phyloP scores from a whole-genome alignment of 1,140 invertebrate species.

The Anoplolepis gracilipes region DNA sequence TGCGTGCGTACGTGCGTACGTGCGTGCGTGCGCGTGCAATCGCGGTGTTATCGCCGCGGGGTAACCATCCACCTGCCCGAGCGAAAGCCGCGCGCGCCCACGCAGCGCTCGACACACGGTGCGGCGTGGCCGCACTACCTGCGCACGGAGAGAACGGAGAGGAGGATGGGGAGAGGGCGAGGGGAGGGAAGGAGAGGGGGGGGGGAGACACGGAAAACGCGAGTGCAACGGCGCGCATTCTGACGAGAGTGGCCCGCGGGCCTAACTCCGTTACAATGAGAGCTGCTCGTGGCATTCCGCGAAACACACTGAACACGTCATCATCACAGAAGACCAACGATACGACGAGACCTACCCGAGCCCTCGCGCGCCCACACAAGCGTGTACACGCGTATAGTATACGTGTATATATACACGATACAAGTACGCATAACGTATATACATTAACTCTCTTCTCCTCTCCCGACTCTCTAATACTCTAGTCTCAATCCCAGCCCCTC shows the following conservation, averaged over 20 bases:
- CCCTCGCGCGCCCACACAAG: slow-evolving; percentile 42
- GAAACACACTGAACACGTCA: slow-evolving; percentile 75
- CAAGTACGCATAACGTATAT: no score
- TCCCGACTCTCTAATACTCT: slow-evolving; percentile 36
- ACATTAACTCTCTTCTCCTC: slow-evolving; percentile 15
- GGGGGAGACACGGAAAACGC: slow-evolving; percentile 40
- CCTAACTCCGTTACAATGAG: slow-evolving; percentile 78
- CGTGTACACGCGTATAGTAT: slow-evolving; percentile 18
- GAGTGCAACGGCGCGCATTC: slow-evolving; percentile 63
- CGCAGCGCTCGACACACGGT: slow-evolving; percentile 53
- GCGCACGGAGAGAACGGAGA: slow-evolving; percentile 11
- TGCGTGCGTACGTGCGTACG: neutral
- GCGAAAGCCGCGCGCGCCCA: slow-evolving; percentile 70
- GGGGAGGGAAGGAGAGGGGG: neutral
- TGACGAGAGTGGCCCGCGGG: slow-evolving; percentile 76
- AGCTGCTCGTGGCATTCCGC: slow-evolving; percentile 78
- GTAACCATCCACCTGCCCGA: slow-evolving; percentile 78
- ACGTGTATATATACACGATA: neutral
- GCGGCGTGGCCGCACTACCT: slow-evolving; percentile 25
- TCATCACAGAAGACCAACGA: slow-evolving; percentile 69
- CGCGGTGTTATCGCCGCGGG: slow-evolving; percentile 75
- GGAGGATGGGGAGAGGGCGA: neutral
- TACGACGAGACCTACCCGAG: slow-evolving; percentile 65
- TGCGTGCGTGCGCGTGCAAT: slow-evolving; percentile 47
- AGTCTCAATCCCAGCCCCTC: slow-evolving; percentile 37